Percentiles rank a stretch among this genome's conserved stretches.
Conservation (phyloP, 2,113 vertebrate genomes). For the Chrysochloris asiatica region DNA sequence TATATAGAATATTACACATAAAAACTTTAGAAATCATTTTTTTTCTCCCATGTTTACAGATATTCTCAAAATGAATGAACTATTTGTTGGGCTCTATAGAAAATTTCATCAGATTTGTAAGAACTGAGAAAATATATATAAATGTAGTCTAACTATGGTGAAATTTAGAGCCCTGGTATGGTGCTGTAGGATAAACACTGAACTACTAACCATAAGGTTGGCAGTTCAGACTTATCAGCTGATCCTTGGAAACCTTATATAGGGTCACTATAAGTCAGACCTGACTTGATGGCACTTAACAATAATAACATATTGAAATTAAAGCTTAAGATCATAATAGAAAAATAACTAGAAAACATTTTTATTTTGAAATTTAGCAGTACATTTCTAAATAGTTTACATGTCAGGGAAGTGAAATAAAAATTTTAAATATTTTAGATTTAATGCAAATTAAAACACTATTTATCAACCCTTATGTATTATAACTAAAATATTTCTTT, state of each 20-base stretch:
- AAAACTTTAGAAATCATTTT: background rate
- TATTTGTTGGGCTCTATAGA: too few species aligned
- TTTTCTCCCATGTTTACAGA: constrained; percentile 1
- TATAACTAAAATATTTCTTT: background rate
- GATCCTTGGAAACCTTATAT: too few species aligned
- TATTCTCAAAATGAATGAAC: constrained; percentile 14
- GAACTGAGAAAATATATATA: background rate
- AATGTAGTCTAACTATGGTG: background rate
- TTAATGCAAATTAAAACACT: constrained; percentile 34
- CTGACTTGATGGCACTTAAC: too few species aligned
- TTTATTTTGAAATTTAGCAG: constrained; percentile 7
- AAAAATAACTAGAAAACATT: background rate
- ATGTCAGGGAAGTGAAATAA: background rate
- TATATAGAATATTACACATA: background rate
- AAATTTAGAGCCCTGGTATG: too few species aligned
- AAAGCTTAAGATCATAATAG: background rate
- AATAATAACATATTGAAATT: too few species aligned
- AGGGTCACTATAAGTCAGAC: too few species aligned
- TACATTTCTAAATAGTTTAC: background rate
- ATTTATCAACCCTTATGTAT: background rate
- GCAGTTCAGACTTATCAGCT: too few species aligned
- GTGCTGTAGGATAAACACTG: too few species aligned
- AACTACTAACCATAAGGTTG: too few species aligned
- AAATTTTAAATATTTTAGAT: background rate
- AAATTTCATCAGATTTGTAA: too few species aligned